Percentiles rank a stretch among this genome's conserved stretches.
Evolutionary conservation across 2,797 vertebrate species (phyloP).

Genomic region (Chelonia mydas): DNA sequence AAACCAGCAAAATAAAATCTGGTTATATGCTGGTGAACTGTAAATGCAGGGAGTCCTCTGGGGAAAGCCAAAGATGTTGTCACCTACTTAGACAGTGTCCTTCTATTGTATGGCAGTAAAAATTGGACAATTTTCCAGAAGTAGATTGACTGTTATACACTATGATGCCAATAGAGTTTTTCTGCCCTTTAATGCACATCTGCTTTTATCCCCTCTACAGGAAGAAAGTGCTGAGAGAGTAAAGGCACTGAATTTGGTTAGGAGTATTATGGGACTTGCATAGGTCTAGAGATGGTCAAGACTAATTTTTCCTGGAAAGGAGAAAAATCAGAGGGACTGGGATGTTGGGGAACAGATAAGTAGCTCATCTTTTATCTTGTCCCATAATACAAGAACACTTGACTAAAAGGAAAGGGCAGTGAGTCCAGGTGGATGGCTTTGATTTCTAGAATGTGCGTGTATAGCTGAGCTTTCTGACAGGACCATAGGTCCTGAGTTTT

Average conservation of each 20-base stretch:
- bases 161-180: not conserved
- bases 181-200: not conserved
- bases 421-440: not conserved
- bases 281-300: not conserved
- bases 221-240: rapidly evolving
- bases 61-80: not conserved
- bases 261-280: too few relatives aligned
- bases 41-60: not conserved
- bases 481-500: not conserved
- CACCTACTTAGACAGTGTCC: not conserved
- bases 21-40: not conserved
- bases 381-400: not conserved
- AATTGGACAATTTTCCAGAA: not conserved
- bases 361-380: not conserved
- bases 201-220: too few relatives aligned
- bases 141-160: not conserved
- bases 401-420: not conserved
- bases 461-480: not conserved
- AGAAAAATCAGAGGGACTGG: not conserved
- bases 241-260: not conserved
- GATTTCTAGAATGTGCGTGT: not conserved
- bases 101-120: rapidly evolving
- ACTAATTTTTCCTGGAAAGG: not conserved
- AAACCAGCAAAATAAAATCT: not conserved
- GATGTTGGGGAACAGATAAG: not conserved